phyloP scores from a whole-genome alignment of 53 echinoderm and acorn worm species.

The Crossaster papposus region DNA sequence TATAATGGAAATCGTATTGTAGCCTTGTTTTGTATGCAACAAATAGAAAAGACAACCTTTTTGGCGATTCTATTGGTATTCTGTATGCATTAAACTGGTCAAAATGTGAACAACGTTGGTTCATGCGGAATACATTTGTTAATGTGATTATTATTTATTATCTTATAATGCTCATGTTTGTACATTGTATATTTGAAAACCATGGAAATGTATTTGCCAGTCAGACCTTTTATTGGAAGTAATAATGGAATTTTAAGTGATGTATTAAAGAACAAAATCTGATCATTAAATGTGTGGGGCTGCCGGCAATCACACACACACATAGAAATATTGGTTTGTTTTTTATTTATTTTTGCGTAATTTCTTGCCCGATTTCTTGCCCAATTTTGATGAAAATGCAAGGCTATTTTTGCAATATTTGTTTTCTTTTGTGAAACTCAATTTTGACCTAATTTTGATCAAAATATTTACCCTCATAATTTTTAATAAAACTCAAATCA shows the following conservation, averaged over 20 bases:
- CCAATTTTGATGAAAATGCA: background rate
- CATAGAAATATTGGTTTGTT: background rate
- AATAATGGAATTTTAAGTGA: conserved; percentile 16
- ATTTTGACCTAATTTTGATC: background rate
- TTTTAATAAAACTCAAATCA: no score
- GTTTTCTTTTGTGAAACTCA: no score
- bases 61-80: background rate
- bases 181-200: conserved; percentile 2
- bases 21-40: no score
- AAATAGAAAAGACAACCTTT: background rate
- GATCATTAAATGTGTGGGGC: conserved; percentile 50
- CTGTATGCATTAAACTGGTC: background rate
- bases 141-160: background rate
- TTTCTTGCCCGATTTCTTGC: background rate
- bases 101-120: background rate
- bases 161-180: background rate
- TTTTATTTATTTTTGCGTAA: background rate
- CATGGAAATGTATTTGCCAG: background rate
- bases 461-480: no score
- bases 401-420: background rate
- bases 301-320: conserved; percentile 44
- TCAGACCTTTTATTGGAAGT: background rate
- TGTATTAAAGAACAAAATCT: background rate
- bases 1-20: no score
- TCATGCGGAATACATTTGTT: background rate